Evolutionary conservation across 2,888 invertebrate species (phyloP), one percentile per base, ranked within the genome.

Genomic region (Poecilobothrus nobilitatus): DNA sequence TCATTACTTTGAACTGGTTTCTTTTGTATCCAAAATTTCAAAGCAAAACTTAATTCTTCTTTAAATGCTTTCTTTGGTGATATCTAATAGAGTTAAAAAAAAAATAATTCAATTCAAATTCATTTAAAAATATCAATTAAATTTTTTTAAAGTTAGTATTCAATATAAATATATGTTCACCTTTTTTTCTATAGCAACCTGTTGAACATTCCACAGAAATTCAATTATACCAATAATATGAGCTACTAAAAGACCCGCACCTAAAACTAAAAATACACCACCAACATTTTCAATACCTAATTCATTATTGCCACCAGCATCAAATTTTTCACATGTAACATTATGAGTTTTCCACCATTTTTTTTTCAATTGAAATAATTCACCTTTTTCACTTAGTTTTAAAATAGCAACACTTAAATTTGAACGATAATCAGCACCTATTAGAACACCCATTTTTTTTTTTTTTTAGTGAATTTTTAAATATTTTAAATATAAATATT

Each of bases 331-430:
- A 22, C 79, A 80, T 8, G 74, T 74, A 3, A 86, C 85, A 22
- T 88, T 84, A 72, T 84, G 86, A 76, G 86, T 83, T 76, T 89
- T 88, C 97, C 97, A 98, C 97, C 97, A 98, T 77, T 90, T 91
- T 68, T 90, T 88, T 81, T 96, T 96, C 67, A 97, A 82, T 70
- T 87, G 86, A 66, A 88, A 89, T 63, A 97, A 84, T 73, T 87
- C 86, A 0, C 96, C 95, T 73, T 89, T 89, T 81, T 98, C 97
- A 79, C 97, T 95, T 72, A 98, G 85, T 81, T 90, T 91, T 21
- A 97, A 82, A 63, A 98, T 91, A 0, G 94, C 93, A 71, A 91
- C 91, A 75, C 93, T 96, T 37, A 97, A 89, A 33, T 87, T 85
- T 0, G 90, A 91, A 33, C 92, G 85, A 76, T 91, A 92, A 0